Evolutionary conservation across 2,113 vertebrate species (phyloP).

Genomic region (Ptychochromis oligacanthus): DNA sequence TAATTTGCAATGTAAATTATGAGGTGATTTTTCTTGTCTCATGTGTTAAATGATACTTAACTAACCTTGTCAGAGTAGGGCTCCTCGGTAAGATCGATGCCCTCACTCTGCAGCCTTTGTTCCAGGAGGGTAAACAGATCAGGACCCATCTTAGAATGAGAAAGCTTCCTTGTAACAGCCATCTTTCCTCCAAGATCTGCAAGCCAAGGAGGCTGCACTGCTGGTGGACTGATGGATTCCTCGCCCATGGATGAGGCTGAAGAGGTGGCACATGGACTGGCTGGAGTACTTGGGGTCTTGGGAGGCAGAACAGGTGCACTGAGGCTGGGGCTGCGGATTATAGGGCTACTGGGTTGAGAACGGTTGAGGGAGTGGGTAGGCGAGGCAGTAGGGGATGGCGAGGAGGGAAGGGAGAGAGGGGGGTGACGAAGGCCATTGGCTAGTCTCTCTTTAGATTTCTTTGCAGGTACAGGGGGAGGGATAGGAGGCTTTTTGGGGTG

Average conservation of each 20-base stretch:
- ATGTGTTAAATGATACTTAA: background rate
- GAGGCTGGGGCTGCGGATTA: conserved; percentile 64
- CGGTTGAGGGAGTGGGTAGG: conserved; percentile 78
- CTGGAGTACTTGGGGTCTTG: conserved; percentile 78
- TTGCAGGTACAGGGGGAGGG: conserved; percentile 94
- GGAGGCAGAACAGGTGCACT: conserved; percentile 80
- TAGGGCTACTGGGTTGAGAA: conserved; percentile 67
- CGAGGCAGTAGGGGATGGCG: conserved; percentile 81
- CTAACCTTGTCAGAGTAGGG: conserved; percentile 97
- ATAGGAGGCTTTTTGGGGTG: conserved; percentile 88
- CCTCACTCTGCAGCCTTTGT: conserved; percentile 86
- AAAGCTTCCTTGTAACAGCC: conserved; percentile 84
- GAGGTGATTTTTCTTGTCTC: background rate
- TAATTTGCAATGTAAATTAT: background rate
- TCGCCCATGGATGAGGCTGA: conserved; percentile 68
- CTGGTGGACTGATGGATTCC: conserved; percentile 74
- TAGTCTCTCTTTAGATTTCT: conserved; percentile 92
- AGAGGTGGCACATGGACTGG: conserved; percentile 73
- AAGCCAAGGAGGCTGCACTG: conserved; percentile 87
- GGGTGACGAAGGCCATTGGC: conserved; percentile 87
- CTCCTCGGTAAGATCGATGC: conserved; percentile 95
- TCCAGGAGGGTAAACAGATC: conserved; percentile 89
- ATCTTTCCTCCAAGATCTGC: conserved; percentile 87
- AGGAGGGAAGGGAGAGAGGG: conserved; percentile 73
- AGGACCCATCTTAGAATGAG: conserved; percentile 83